Conservation (phyloP, 2,113 vertebrate species). For the Leptocoma aspasia region DNA sequence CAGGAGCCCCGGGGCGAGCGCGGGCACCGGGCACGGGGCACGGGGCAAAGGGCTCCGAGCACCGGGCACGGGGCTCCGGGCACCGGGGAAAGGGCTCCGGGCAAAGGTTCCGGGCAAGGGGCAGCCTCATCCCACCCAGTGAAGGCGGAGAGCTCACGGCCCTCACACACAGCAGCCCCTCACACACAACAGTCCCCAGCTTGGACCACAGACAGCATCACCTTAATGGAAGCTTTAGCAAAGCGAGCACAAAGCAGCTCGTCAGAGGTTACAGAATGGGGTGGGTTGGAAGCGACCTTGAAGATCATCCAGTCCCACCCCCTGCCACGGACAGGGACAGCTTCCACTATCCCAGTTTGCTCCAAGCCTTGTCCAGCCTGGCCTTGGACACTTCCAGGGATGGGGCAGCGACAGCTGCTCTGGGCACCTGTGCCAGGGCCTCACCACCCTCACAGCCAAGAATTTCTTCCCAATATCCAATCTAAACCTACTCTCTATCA, state of each 20-base stretch:
- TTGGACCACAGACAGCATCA: too few species aligned
- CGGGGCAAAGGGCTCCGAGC: not conserved
- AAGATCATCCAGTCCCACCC: accelerated
- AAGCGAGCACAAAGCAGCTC: not conserved
- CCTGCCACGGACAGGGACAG: not conserved
- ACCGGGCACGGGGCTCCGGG: not conserved
- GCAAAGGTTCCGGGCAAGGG: too few species aligned
- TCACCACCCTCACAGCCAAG: accelerated
- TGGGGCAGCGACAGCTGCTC: not conserved
- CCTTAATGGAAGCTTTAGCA: not conserved
- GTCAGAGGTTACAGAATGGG: accelerated
- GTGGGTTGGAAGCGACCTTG: not conserved
- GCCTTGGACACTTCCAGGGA: not conserved
- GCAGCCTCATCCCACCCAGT: not conserved
- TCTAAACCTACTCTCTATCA: not conserved
- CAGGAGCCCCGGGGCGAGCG: not conserved
- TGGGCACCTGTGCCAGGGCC: not conserved
- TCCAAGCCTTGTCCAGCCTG: accelerated
- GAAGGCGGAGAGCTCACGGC: not conserved
- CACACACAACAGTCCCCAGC: accelerated
- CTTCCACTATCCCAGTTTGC: accelerated
- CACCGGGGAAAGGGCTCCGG: too few species aligned
- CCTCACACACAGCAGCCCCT: not conserved
- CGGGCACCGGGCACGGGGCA: too few species aligned
- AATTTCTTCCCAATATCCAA: not conserved